These are phyloP conservation scores for Lamellibrachia satsuma DNA, from an alignment of 2,888 invertebrate species.

Conservation along the genomic window DNA sequence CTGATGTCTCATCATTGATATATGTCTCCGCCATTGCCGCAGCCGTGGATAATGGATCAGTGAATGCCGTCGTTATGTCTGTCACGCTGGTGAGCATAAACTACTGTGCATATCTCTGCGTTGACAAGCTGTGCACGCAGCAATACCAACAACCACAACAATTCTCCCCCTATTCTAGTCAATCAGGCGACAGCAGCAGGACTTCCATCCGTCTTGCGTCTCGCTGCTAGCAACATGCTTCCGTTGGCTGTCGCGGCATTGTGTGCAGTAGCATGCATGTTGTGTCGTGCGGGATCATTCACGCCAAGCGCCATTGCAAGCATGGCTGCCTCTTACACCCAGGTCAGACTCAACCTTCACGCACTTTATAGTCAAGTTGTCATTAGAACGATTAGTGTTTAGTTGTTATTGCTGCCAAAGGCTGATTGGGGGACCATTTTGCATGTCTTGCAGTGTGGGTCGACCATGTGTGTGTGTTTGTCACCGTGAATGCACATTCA, in stretches of 20 bases:
- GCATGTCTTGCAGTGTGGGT: slow-evolving; percentile 12
- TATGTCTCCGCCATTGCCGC: background rate
- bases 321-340: slow-evolving; percentile 7
- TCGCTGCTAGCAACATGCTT: background rate
- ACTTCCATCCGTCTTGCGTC: background rate
- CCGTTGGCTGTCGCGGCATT: background rate
- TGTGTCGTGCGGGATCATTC: background rate
- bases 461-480: slow-evolving; percentile 17
- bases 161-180: slow-evolving; percentile 1
- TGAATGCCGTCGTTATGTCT: background rate
- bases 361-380: slow-evolving; percentile 17
- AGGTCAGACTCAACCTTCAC: background rate
- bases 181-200: background rate
- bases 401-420: slow-evolving; percentile 17
- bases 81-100: background rate
- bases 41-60: background rate
- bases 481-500: background rate
- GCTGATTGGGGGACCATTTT: slow-evolving; percentile 13
- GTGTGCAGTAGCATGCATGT: background rate
- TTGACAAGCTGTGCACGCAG: background rate
- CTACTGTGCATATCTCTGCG: background rate
- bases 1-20: background rate
- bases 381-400: background rate
- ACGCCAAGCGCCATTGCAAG: background rate
- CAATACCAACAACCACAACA: background rate